Conservation (phyloP, 1,140 invertebrate genomes). For the Drosophila nigromelanica region DNA sequence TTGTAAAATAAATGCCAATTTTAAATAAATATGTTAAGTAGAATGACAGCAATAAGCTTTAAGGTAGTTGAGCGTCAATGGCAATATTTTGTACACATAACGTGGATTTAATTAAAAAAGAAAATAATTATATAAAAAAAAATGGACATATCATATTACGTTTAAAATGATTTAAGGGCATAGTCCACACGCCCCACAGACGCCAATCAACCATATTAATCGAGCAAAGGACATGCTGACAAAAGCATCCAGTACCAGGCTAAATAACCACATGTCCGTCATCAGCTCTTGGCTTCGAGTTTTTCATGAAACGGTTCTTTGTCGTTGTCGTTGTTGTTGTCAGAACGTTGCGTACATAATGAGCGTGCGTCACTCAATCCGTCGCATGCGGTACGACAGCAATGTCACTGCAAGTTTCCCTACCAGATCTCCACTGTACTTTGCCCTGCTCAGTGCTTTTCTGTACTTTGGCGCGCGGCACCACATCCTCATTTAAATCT, state of each 20-base stretch:
- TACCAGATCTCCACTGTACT: slow-evolving; percentile 27
- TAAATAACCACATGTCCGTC: slow-evolving; percentile 67
- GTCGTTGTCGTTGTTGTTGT: slow-evolving; percentile 26
- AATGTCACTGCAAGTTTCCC: slow-evolving; percentile 18
- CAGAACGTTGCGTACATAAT: slow-evolving; percentile 64
- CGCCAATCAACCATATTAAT: slow-evolving; percentile 31
- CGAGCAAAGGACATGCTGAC: slow-evolving; percentile 34
- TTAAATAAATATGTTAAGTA: background rate
- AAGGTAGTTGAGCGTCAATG: slow-evolving; percentile 10
- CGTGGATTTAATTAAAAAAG: slow-evolving; percentile 49
- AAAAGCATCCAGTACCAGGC: slow-evolving; percentile 33
- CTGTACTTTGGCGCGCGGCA: background rate
- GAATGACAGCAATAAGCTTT: background rate
- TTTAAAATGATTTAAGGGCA: slow-evolving; percentile 23
- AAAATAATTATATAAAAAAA: slow-evolving; percentile 24
- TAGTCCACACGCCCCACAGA: background rate
- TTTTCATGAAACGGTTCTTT: slow-evolving; percentile 33
- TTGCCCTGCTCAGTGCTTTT: background rate
- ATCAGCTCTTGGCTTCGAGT: slow-evolving; percentile 39
- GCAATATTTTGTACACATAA: slow-evolving; percentile 22
- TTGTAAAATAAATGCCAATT: background rate
- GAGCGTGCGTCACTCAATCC: slow-evolving; percentile 60
- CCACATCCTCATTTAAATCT: slow-evolving; percentile 69
- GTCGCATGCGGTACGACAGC: slow-evolving; percentile 49
- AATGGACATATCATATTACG: background rate